Evolutionary conservation across 2,113 vertebrate genomes (phyloP).

Genomic region (Entelurus aequoreus): DNA sequence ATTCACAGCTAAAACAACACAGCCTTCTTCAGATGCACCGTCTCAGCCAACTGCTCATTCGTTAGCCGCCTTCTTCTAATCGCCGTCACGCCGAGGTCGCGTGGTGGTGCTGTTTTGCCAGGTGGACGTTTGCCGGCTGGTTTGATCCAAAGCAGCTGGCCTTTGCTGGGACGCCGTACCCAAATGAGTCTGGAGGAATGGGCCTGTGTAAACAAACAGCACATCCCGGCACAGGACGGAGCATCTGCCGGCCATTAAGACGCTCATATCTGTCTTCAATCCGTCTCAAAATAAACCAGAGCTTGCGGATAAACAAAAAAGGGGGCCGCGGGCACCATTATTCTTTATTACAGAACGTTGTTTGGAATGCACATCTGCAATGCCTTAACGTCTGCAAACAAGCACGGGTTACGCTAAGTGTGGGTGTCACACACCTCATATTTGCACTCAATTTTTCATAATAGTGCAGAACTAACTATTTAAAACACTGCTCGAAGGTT

Average conservation of each 20-base stretch:
- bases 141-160: slow-evolving; percentile 89
- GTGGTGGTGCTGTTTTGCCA: slow-evolving; percentile 86
- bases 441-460: slow-evolving; percentile 47
- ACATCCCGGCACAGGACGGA: slow-evolving; percentile 62
- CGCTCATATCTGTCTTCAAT: slow-evolving; percentile 69
- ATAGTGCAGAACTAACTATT: too few species aligned
- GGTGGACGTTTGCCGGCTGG: slow-evolving; percentile 76
- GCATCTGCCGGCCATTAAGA: slow-evolving; percentile 91
- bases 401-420: slow-evolving; percentile 16
- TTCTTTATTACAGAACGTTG: slow-evolving; percentile 67
- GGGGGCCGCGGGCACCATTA: slow-evolving; percentile 62
- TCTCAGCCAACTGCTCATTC: slow-evolving; percentile 70
- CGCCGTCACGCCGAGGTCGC: slow-evolving; percentile 63
- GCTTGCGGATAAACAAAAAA: slow-evolving; percentile 82
- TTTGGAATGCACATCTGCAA: slow-evolving; percentile 50
- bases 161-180: slow-evolving; percentile 66
- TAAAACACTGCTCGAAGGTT: too few species aligned
- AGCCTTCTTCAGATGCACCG: slow-evolving; percentile 59
- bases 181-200: slow-evolving; percentile 82
- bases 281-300: slow-evolving; percentile 67
- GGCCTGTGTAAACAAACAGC: slow-evolving; percentile 92
- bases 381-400: slow-evolving; percentile 7
- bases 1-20: slow-evolving; percentile 52
- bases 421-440: not conserved
- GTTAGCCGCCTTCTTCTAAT: slow-evolving; percentile 69